phyloP scores from a whole-genome alignment of 2,888 invertebrate species.

The Epirrhoe alternata region DNA sequence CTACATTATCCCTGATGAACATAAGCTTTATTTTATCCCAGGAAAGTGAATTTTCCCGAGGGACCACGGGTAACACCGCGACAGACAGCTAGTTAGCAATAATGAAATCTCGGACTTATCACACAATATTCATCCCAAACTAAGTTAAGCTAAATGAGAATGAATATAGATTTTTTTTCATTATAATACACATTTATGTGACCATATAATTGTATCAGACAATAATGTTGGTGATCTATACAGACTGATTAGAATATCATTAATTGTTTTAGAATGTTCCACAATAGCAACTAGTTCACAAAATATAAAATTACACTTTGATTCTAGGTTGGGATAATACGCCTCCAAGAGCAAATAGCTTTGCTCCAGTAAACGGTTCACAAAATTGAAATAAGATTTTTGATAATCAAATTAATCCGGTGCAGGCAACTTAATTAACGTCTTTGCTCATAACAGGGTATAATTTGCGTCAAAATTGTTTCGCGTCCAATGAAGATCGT shows the following conservation, averaged over 20 bases:
- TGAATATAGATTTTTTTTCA: no score
- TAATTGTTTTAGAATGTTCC: background rate
- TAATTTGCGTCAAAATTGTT: conserved; percentile 83
- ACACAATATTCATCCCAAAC: background rate
- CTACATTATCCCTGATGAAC: no score
- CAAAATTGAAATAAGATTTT: conserved; percentile 78
- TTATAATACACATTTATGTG: no score
- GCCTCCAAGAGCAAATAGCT: conserved; percentile 65
- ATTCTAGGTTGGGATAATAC: conserved; percentile 37
- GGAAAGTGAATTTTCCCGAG: no score
- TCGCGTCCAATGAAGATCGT: conserved; percentile 74
- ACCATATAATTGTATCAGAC: no score
- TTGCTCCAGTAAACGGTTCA: conserved; percentile 69
- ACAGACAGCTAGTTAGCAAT: no score
- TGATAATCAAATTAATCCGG: conserved; percentile 80
- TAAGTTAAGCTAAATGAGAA: background rate
- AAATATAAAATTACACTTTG: conserved; percentile 30
- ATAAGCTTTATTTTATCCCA: no score
- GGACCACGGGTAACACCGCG: no score
- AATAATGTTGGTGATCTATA: background rate
- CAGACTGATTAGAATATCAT: background rate
- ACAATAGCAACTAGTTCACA: background rate
- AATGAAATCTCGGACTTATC: background rate
- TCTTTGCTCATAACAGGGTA: conserved; percentile 74
- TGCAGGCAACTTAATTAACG: conserved; percentile 77